A percentile compares a stretch with the other conserved stretches of the same genome.
phyloP scores from a whole-genome alignment of 2,797 vertebrate genomes.

The Pogoniulus pusillus region DNA sequence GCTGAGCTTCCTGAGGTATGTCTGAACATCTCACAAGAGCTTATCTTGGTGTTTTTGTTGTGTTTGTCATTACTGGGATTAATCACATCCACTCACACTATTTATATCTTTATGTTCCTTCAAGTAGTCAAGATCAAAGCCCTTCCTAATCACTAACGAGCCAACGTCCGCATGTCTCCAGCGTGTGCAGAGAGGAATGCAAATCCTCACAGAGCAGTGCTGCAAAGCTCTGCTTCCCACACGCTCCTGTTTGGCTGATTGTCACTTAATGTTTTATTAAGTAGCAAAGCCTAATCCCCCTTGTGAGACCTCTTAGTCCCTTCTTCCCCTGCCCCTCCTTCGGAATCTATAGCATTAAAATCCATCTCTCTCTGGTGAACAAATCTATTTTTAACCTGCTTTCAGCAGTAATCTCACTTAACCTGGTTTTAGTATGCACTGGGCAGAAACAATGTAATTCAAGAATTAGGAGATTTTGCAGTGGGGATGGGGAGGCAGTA shows the following conservation, averaged over 20 bases:
- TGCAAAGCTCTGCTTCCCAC: conserved; percentile 17
- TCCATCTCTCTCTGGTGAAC: not conserved
- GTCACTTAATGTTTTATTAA: conserved; percentile 52
- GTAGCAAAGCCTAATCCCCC: conserved; percentile 18
- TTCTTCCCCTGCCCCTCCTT: not conserved
- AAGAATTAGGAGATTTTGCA: not conserved
- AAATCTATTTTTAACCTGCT: conserved; percentile 50
- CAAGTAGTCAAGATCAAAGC: conserved; percentile 58
- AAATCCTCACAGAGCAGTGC: conserved; percentile 35
- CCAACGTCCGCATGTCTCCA: not conserved
- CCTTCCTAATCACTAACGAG: conserved; percentile 36
- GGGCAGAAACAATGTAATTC: not conserved
- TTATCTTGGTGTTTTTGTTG: not conserved
- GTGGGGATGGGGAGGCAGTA: not conserved
- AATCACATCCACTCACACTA: conserved; percentile 1
- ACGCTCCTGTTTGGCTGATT: conserved; percentile 20
- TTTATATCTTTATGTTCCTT: conserved; percentile 51
- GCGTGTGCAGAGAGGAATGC: conserved; percentile 15
- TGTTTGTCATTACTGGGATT: conserved; percentile 37
- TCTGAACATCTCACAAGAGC: not conserved
- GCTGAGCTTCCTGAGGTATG: not conserved
- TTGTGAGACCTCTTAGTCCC: conserved; percentile 17
- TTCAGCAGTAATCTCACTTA: conserved; percentile 29
- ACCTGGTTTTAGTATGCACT: conserved; percentile 11
- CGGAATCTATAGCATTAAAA: conserved; percentile 17